Base-by-base conservation (phyloP, 2,888 invertebrate genomes). In the Hofmannophila pseudospretella region DNA sequence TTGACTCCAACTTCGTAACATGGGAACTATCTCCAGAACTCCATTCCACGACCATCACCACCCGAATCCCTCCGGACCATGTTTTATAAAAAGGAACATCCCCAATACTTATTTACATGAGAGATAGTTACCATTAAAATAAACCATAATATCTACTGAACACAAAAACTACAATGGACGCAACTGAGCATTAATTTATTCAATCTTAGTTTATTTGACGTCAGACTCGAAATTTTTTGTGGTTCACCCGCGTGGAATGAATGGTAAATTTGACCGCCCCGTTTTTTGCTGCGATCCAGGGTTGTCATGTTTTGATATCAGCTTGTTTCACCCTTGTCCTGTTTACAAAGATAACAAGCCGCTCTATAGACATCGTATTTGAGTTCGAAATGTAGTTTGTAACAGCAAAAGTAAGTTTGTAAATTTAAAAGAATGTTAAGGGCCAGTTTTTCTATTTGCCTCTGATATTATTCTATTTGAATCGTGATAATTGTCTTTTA, bases 151-250 rank as follows among this genome's bases (percentile, higher is more conserved):
- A 44, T 49, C 31, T 34, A 40, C 34, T 26, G 38, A 22, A 41
- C 31, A 36, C 23, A 39, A 50, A 54, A 50, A 31, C 41, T n/a
- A 51, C 64, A 60, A 61, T 54, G 40, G 45, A 38, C 40, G 46
- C 51, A 53, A 49, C 49, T 51, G 47, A 46, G 52, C 52, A 58
- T 63, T 64, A 62, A 68, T 67, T 60, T 65, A 65, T 71, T 65
- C 59, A 52, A 56, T 54, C 49, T 48, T 32, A 45, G 45, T 49
- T 51, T 54, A 48, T 55, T 55, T 47, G 47, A 62, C 55, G 60
- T 60, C 56, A 55, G 39, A 52, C 49, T 44, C 54, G 44, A 51
- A 55, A 49, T 53, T 58, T 60, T 63, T 67, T 67, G 58, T 56
- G 40, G 49, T 39, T 44, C 48, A 57, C 54, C 65, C 66, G 48